These are phyloP conservation scores for Probosciger aterrimus DNA, from an alignment of 2,113 vertebrate species.

Conservation along the genomic window DNA sequence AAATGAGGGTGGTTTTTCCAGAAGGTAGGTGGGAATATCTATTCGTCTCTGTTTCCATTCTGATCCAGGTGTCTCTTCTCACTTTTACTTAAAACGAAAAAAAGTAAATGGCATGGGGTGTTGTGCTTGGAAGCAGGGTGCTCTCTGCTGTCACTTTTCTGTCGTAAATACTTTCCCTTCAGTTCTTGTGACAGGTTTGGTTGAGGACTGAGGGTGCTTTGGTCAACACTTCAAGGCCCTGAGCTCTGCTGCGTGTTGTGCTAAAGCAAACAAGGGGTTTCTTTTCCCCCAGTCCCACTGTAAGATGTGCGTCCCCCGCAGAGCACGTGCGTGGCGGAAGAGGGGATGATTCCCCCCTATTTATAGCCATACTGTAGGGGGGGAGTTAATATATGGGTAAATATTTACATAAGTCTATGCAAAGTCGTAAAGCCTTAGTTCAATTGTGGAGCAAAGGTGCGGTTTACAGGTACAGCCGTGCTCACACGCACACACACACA, in stretches of 20 bases:
- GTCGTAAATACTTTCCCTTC: slow-evolving; percentile 25
- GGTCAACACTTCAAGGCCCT: slow-evolving; percentile 63
- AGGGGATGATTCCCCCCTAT: slow-evolving; percentile 26
- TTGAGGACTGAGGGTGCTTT: slow-evolving; percentile 40
- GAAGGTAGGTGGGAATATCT: slow-evolving; percentile 83
- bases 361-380: background rate
- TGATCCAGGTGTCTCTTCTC: background rate
- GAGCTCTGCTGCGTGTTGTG: slow-evolving; percentile 7
- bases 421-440: slow-evolving; percentile 39
- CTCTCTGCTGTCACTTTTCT: background rate
- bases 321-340: slow-evolving; percentile 19
- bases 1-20: slow-evolving; percentile 95
- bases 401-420: slow-evolving; percentile 63
- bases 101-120: background rate
- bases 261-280: slow-evolving; percentile 53
- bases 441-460: slow-evolving; percentile 17
- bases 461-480: slow-evolving; percentile 21
- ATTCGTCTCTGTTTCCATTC: background rate
- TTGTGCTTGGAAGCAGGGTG: background rate
- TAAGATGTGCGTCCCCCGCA: background rate
- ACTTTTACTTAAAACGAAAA: background rate
- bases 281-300: background rate
- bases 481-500: background rate
- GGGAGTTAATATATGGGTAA: slow-evolving; percentile 55
- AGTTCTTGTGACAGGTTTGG: slow-evolving; percentile 5